These are phyloP conservation scores for Fulica atra DNA, from an alignment of 2,113 vertebrate species.

Conservation along the genomic window DNA sequence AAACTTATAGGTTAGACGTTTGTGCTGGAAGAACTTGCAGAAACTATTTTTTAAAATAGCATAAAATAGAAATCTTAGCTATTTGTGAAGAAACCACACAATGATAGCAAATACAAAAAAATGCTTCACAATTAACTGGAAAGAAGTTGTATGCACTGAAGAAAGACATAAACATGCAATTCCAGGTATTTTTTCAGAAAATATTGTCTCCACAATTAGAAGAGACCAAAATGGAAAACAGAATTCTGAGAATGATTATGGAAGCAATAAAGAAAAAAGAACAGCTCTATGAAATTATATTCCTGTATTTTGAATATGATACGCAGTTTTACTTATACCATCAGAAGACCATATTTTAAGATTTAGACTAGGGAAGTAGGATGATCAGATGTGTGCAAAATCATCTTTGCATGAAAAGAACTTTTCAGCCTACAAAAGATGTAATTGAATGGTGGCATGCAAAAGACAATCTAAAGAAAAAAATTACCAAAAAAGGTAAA, in stretches of 20 bases:
- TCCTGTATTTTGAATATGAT: neutral
- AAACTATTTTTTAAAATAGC: neutral
- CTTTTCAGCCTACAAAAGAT: neutral
- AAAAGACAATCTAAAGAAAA: neutral
- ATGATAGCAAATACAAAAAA: neutral
- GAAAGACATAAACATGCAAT: neutral
- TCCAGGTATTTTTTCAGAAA: neutral
- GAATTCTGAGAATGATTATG: neutral
- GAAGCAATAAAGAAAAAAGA: neutral
- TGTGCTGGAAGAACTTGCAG: neutral
- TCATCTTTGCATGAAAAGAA: neutral
- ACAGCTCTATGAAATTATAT: neutral
- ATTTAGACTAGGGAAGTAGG: neutral
- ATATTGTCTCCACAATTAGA: neutral
- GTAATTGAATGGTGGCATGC: neutral
- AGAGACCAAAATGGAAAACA: neutral
- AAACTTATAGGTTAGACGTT: neutral
- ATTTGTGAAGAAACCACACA: neutral
- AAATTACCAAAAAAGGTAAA: neutral
- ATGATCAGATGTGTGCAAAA: neutral
- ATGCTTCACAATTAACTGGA: neutral
- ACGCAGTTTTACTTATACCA: neutral
- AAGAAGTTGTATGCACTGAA: neutral
- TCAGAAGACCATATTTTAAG: neutral
- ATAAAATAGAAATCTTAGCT: neutral